phyloP scores from a whole-genome alignment of 2,797 vertebrate species.

The Miichthys miiuy region DNA sequence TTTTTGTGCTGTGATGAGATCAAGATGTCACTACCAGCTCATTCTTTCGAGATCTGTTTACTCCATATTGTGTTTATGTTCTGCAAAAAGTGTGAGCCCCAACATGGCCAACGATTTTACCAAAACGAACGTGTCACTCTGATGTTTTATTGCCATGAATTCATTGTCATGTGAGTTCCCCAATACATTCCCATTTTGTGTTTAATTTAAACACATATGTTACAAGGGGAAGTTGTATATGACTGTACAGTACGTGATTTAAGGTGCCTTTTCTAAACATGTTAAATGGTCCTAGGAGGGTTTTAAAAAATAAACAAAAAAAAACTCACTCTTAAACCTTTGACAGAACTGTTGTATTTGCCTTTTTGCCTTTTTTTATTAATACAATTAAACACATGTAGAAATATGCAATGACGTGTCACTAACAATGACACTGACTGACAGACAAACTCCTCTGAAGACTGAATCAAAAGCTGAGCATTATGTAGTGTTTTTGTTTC shows the following conservation, averaged over 20 bases:
- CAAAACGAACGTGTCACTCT: background rate
- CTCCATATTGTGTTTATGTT: background rate
- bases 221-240: background rate
- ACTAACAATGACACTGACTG: background rate
- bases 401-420: background rate
- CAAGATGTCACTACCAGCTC: slow-evolving; percentile 24
- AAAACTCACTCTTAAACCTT: slow-evolving; percentile 4
- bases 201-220: slow-evolving; percentile 2
- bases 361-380: background rate
- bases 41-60: slow-evolving; percentile 25
- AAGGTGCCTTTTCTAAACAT: slow-evolving; percentile 11
- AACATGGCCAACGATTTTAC: background rate
- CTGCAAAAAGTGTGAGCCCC: background rate
- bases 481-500: background rate
- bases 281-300: background rate
- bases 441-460: background rate
- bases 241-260: slow-evolving; percentile 5
- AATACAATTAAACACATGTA: background rate
- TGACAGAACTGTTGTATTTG: background rate
- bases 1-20: slow-evolving; percentile 23
- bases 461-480: background rate
- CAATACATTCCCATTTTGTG: background rate
- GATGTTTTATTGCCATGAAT: slow-evolving; percentile 12
- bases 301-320: slow-evolving; percentile 43
- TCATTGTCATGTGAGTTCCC: background rate